A percentile compares a stretch with the other conserved stretches of the same genome.
Conservation (phyloP, 2,888 invertebrate species). For the Argyra leucocephala region DNA sequence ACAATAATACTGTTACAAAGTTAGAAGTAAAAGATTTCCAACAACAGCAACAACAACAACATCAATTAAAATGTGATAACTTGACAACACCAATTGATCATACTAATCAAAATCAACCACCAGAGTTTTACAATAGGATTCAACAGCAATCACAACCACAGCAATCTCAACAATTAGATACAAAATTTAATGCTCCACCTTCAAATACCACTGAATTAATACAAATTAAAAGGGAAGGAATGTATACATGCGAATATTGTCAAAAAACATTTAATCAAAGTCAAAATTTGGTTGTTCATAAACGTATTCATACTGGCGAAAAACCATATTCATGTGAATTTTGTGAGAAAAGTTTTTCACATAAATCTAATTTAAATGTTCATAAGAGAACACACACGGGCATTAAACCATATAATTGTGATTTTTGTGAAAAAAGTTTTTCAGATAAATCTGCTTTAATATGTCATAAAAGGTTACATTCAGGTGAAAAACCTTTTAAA, state of each 20-base stretch:
- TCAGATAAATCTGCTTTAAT: conserved; percentile 9
- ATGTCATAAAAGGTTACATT: neutral
- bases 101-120: neutral
- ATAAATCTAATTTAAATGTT: conserved; percentile 8
- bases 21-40: neutral
- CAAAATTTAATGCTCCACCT: neutral
- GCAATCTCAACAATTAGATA: neutral
- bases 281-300: conserved; percentile 11
- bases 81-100: neutral
- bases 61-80: neutral
- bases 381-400: conserved; percentile 9
- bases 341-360: conserved; percentile 8
- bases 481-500: conserved; percentile 9
- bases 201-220: neutral
- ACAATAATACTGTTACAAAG: neutral
- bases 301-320: conserved; percentile 8
- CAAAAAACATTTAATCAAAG: conserved; percentile 2
- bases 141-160: neutral
- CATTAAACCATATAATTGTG: neutral
- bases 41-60: neutral
- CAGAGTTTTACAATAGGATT: neutral
- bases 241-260: conserved; percentile 11
- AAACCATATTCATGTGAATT: conserved; percentile 9
- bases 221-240: neutral
- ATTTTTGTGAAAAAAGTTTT: conserved; percentile 9